Evolutionary conservation across 2,113 vertebrate species (phyloP), one percentile per base, ranked within the genome.

Genomic region (Elachura formosa): DNA sequence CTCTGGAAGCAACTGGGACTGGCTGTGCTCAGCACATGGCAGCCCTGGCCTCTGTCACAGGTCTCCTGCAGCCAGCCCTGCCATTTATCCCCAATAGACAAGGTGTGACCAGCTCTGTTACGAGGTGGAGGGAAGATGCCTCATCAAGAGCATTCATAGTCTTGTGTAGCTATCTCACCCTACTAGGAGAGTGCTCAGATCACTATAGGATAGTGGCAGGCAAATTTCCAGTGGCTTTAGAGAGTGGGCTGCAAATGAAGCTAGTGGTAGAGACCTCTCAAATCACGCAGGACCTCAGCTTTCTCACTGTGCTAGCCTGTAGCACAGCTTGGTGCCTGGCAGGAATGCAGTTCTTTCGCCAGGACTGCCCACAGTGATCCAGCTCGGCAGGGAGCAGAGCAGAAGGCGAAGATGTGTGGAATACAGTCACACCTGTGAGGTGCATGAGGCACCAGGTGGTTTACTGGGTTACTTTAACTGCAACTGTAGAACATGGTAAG

Each of bases 301-400:
- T 68, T 40, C 29, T 67, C 31, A 43, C 19, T 28, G 22, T 0
- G 0, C 76, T 45, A 66, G 16, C 16, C 67, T 12, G 2, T 68
- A 51, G 43, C 21, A 29, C 75, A 79, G 58, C 45, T 59, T 73
- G 64, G 31, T 69, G 46, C 31, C 61, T 78, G 51, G 24, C 38
- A 73, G 24, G 51, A 87, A 48, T 5, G 20, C 33, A 78, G 0
- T 6, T 59, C 46, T 51, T 31, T 1, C 0, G 0, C 52, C 59
- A 88, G 48, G 26, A 49, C 48, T 80, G 25, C 18, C 24, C 59
- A 52, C 11, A 15, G 16, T 14, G 51, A 52, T 12, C 21, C 2
- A 58, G 48, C 62, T 33, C 20, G 4, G 0, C 0, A 1, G 62
- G 25, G 73, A 61, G 46, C 45, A 94, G 40, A 77, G 52, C n/a